Evolutionary conservation across 2,113 vertebrate genomes (phyloP).

Genomic region (Platichthys stellatus): DNA sequence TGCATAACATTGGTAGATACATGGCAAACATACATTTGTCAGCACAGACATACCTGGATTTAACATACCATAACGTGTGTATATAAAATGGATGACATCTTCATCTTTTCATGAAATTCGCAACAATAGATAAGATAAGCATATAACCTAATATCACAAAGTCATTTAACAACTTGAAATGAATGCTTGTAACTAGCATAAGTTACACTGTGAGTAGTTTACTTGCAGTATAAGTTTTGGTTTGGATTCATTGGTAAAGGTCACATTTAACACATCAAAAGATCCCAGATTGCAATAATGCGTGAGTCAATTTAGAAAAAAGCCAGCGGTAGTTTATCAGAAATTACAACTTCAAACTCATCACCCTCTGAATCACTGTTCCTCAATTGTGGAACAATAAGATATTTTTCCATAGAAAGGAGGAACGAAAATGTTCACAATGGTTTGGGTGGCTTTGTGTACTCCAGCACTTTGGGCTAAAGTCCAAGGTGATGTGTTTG

Average conservation of each 20-base stretch:
- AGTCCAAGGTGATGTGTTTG: conserved; percentile 44
- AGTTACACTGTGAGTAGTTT: background rate
- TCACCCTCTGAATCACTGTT: conserved; percentile 25
- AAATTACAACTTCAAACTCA: conserved; percentile 35
- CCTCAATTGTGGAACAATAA: background rate
- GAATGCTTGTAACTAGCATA: too few species aligned
- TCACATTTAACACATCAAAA: too few species aligned
- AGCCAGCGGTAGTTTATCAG: conserved; percentile 24
- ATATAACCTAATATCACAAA: too few species aligned
- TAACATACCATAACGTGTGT: too few species aligned
- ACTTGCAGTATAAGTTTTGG: background rate
- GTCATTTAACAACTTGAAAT: too few species aligned
- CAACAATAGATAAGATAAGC: background rate
- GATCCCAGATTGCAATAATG: background rate
- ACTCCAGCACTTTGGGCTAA: conserved; percentile 18
- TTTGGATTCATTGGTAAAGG: conserved; percentile 3
- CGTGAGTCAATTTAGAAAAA: conserved; percentile 35
- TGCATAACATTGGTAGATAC: background rate
- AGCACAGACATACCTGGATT: too few species aligned
- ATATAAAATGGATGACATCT: too few species aligned
- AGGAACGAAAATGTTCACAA: conserved; percentile 23
- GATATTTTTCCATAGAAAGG: conserved; percentile 3
- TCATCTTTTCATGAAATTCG: too few species aligned
- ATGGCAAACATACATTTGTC: too few species aligned
- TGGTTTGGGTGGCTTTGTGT: conserved; percentile 23